Evolutionary conservation across 2,113 vertebrate genomes (phyloP), one percentile per base, ranked within the genome.

Genomic region (Rutilus rutilus): DNA sequence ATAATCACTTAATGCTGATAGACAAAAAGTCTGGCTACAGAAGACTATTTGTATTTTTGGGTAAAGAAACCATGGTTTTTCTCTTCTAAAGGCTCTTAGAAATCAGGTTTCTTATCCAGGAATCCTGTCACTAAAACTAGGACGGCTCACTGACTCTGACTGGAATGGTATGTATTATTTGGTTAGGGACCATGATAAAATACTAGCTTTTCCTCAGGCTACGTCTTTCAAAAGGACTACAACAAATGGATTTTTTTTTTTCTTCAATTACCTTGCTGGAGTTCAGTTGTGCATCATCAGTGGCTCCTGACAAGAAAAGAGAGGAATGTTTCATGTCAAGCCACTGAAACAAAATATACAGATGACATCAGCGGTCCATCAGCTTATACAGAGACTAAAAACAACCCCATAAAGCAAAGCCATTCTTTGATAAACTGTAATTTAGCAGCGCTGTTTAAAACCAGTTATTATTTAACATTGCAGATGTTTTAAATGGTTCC

Each of bases 401-500:
- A 52, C 80, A 82, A 67, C 5, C 19, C 62, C 19, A 33, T 33
- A 33, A 64, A 19, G 39, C 14, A 30, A 47, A 19, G 39, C n/a
- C 14, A 30, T 60, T n/a, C 84, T 39, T 67, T 64, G 45, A 69
- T 77, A 36, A 76, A 42, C 42, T 79, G 76, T 79, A 19, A 71
- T 65, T 80, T 27, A 47, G 39, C 5, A 42, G 59, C 17, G 8
- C 78, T 64, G 59, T 64, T 64, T 81, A 19, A 81, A 65, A 27
- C 78, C 8, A n/a, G 78, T 69, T 54, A 69, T 69, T 82, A 82
- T 82, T 69, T 82, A 54, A 54, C 80, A 36, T 69, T 69, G 80
- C 80, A 69, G 79, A 82, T 69, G 80, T 82, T 50, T 82, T 36
- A n/a, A 60, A 80, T 75, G 85, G 30, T 45, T 73, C 84, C 84